Evolutionary conservation across 2,888 invertebrate species (phyloP).

Genomic region (Chloroclystis v-ata): DNA sequence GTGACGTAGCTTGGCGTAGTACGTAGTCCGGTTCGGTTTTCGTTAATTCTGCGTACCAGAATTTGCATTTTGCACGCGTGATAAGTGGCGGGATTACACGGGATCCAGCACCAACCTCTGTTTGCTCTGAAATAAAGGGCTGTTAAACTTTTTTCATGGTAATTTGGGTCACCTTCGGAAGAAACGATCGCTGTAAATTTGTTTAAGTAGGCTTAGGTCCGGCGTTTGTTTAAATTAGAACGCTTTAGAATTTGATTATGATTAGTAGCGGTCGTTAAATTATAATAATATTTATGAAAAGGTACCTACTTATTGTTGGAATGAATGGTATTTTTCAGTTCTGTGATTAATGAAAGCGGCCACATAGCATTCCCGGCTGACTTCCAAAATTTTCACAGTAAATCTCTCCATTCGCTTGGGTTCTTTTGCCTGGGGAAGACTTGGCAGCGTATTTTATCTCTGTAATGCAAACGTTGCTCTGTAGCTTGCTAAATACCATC

Average conservation of each 20-base stretch:
- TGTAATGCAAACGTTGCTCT: conserved; percentile 67
- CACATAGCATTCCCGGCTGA: conserved; percentile 68
- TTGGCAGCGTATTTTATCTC: conserved; percentile 75
- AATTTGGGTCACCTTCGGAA: conserved; percentile 76
- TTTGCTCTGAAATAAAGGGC: conserved; percentile 77
- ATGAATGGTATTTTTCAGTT: conserved; percentile 59
- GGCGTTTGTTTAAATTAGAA: conserved; percentile 62
- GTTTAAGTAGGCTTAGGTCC: conserved; percentile 71
- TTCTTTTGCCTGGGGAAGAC: conserved; percentile 70
- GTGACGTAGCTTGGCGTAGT: conserved; percentile 47
- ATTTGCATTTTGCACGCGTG: conserved; percentile 79
- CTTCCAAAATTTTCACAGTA: conserved; percentile 75
- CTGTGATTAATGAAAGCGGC: conserved; percentile 68
- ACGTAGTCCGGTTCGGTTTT: conserved; percentile 49
- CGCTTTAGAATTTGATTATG: conserved; percentile 36
- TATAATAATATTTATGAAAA: too few species aligned
- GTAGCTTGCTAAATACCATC: conserved; percentile 61
- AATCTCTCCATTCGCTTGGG: conserved; percentile 69
- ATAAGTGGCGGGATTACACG: conserved; percentile 76
- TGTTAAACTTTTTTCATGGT: conserved; percentile 76
- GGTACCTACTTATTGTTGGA: too few species aligned
- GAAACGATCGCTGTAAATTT: conserved; percentile 72
- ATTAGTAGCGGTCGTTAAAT: too few species aligned
- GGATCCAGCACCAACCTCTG: conserved; percentile 74
- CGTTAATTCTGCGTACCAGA: conserved; percentile 71